phyloP scores from a whole-genome alignment of 2,888 invertebrate species.

The Lordiphosa andalusiaca region DNA sequence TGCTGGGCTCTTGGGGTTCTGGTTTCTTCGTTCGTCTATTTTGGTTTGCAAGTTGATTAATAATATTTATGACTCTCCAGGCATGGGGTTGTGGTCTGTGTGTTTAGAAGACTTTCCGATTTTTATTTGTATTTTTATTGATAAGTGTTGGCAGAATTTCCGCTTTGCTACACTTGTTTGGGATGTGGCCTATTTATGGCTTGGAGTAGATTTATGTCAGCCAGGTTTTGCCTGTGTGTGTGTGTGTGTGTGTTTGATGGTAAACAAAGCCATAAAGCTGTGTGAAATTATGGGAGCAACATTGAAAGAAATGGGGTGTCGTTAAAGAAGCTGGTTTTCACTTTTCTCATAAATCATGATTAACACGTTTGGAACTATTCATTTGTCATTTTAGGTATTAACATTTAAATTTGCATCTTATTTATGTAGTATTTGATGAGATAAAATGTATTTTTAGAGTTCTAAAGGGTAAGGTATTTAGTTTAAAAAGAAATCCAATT shows the following conservation, averaged over 20 bases:
- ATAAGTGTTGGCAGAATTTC: constrained; percentile 29
- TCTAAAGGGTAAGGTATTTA: no score
- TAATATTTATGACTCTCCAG: constrained; percentile 54
- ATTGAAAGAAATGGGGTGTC: neutral
- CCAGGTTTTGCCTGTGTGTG: constrained; percentile 1
- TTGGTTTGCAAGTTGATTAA: constrained; percentile 37
- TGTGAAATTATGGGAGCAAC: constrained; percentile 16
- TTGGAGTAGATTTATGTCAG: constrained; percentile 1
- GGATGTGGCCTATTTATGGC: constrained; percentile 1
- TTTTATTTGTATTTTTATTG: constrained; percentile 27
- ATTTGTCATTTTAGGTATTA: no score
- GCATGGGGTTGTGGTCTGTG: constrained; percentile 40
- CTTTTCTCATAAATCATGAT: constrained; percentile 5
- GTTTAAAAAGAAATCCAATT: no score
- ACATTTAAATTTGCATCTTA: no score
- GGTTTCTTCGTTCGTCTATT: neutral
- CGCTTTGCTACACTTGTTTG: constrained; percentile 37
- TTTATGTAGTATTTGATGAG: no score
- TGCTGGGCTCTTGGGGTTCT: neutral
- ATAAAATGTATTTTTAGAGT: no score
- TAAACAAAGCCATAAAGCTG: constrained; percentile 19
- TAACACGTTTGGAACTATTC: neutral
- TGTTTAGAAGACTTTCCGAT: neutral
- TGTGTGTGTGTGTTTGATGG: constrained; percentile 12
- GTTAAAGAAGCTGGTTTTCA: neutral